These are phyloP conservation scores for Lacerta viridis DNA, from an alignment of 2,797 vertebrate genomes.

Conservation along the genomic window DNA sequence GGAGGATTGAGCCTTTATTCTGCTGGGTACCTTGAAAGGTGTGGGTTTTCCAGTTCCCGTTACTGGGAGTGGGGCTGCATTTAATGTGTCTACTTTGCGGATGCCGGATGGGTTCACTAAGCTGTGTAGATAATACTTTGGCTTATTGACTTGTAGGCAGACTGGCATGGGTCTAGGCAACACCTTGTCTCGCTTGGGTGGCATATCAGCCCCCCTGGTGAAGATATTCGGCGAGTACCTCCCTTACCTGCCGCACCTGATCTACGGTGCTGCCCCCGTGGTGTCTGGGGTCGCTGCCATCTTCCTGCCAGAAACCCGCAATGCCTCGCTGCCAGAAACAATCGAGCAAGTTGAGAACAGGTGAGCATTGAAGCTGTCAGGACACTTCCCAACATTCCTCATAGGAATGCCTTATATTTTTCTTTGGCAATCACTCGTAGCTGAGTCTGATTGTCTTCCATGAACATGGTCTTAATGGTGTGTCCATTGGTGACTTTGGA, in stretches of 20 bases:
- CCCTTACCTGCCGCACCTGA: slow-evolving; percentile 83
- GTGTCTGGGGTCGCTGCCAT: slow-evolving; percentile 81
- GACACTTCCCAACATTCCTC: too few species aligned
- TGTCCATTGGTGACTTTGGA: too few species aligned
- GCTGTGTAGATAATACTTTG: background rate
- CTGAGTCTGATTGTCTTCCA: too few species aligned
- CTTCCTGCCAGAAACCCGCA: slow-evolving; percentile 88
- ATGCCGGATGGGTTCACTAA: too few species aligned
- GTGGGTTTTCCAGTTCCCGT: too few species aligned
- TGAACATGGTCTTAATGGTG: too few species aligned
- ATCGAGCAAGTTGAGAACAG: slow-evolving; percentile 83
- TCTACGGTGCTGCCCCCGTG: slow-evolving; percentile 83
- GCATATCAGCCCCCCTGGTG: slow-evolving; percentile 86
- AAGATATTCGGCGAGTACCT: slow-evolving; percentile 85
- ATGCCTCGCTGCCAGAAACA: slow-evolving; percentile 86
- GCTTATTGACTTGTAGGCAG: slow-evolving; percentile 79
- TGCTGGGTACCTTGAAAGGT: too few species aligned
- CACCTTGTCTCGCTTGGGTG: slow-evolving; percentile 86
- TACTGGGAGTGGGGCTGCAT: too few species aligned
- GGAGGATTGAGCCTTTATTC: too few species aligned
- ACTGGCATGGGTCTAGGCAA: slow-evolving; percentile 88
- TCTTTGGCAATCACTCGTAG: too few species aligned
- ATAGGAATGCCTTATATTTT: too few species aligned
- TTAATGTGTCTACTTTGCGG: too few species aligned
- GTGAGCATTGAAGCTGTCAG: slow-evolving; percentile 50